These are phyloP conservation scores for Phacellophora camtschatica DNA, from an alignment of 30 jellyfish, hydroid and myxozoan genomes.

Conservation along the genomic window DNA sequence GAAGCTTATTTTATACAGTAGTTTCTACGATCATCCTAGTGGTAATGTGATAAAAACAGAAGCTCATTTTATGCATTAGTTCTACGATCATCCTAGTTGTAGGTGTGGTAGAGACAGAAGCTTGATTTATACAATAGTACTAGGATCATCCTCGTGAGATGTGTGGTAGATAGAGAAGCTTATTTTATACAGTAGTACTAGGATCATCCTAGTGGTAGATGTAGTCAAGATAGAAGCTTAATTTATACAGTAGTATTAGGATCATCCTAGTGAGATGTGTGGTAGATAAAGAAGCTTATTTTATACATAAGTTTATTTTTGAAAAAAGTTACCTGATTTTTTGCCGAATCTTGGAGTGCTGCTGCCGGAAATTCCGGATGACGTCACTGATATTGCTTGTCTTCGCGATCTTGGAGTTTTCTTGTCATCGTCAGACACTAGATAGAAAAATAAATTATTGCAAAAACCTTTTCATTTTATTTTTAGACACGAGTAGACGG, in stretches of 20 bases:
- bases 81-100: no score
- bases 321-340: conserved; percentile 29
- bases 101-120: no score
- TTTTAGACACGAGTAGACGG: no score
- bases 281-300: neutral
- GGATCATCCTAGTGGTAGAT: neutral
- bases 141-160: no score
- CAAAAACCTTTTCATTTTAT: no score
- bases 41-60: no score
- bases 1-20: neutral
- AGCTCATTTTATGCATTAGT: no score
- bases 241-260: no score
- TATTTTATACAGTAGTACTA: neutral
- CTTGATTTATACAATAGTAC: no score
- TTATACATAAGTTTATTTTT: neutral
- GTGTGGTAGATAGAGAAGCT: neutral
- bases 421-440: conserved; percentile 74
- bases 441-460: no score
- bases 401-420: conserved; percentile 72
- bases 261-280: neutral
- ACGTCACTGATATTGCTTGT: conserved; percentile 65
- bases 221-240: no score
- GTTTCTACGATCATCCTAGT: neutral
- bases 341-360: conserved; percentile 68
- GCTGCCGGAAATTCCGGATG: conserved; percentile 54